phyloP scores from a whole-genome alignment of 2,888 invertebrate species.

The Euphydryas editha region DNA sequence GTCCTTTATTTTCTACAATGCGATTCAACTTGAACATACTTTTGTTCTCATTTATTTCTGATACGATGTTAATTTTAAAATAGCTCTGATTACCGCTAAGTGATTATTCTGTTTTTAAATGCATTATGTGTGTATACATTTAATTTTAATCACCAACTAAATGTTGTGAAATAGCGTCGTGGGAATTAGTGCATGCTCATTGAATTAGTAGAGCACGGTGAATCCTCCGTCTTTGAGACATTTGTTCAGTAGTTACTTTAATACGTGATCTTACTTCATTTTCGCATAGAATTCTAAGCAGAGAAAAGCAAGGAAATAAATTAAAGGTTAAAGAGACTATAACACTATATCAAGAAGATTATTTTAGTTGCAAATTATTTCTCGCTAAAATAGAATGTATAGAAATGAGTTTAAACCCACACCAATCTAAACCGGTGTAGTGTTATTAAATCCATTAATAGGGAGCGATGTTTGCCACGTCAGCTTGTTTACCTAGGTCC shows the following conservation, averaged over 20 bases:
- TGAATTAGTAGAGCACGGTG: conserved; percentile 5
- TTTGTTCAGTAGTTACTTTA: neutral
- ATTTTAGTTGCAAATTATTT: neutral
- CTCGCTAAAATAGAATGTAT: neutral
- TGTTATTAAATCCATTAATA: conserved; percentile 61
- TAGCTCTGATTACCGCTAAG: neutral
- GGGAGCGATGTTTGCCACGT: conserved; percentile 63
- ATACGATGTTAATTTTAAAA: conserved; percentile 6
- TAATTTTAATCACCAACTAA: neutral
- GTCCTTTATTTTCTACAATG: conserved; percentile 30
- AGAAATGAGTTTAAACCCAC: neutral
- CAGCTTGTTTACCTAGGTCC: conserved; percentile 41
- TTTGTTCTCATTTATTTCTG: conserved; percentile 13
- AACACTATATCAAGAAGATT: neutral
- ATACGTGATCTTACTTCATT: conserved; percentile 3
- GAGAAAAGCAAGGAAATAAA: conserved; percentile 2
- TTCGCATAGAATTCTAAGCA: neutral
- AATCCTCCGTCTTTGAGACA: conserved; percentile 1
- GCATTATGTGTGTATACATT: neutral
- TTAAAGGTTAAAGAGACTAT: neutral
- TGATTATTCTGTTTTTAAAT: neutral
- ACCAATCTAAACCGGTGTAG: conserved; percentile 8
- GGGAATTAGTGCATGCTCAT: neutral
- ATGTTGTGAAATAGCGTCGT: conserved; percentile 1
- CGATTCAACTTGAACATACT: conserved; percentile 20